These are phyloP conservation scores for Nothocercus nigrocapillus DNA, from an alignment of 2,113 vertebrate species.

Conservation along the genomic window DNA sequence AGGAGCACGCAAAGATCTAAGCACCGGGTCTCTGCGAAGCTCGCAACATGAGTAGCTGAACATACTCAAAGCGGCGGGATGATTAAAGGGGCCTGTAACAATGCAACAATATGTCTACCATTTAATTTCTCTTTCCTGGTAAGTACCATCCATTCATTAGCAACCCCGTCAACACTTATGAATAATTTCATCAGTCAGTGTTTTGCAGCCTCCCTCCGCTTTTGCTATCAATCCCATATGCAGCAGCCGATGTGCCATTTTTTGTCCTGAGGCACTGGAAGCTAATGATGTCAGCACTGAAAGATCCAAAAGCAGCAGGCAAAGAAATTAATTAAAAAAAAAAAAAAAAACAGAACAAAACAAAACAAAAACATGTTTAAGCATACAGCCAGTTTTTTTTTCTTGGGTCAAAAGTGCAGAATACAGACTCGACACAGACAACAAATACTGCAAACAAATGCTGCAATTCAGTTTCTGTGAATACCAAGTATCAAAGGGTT, in stretches of 20 bases:
- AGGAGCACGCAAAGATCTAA: not conserved
- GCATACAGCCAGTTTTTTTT: not conserved
- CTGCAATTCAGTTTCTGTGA: not conserved
- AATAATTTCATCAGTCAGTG: not conserved
- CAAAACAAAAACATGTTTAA: not conserved
- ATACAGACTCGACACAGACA: not conserved
- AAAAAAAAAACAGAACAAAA: not conserved
- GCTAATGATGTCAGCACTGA: not conserved
- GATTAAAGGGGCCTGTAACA: not conserved
- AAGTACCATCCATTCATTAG: not conserved
- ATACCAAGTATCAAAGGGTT: not conserved
- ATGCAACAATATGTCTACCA: not conserved
- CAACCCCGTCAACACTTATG: not conserved
- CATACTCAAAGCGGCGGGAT: not conserved
- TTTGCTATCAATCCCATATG: not conserved
- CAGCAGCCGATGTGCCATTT: not conserved
- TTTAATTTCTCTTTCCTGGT: not conserved
- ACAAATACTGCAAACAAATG: not conserved
- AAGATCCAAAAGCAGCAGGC: not conserved
- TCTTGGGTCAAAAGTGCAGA: not conserved
- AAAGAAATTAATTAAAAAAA: not conserved
- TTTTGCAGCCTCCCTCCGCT: not conserved
- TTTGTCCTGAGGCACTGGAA: not conserved
- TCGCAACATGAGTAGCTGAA: not conserved
- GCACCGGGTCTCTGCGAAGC: accelerated